A percentile compares a stretch with the other conserved stretches of the same genome.
These are phyloP conservation scores for Pantelozetes paolii DNA, from an alignment of 2,888 invertebrate species.

Conservation along the genomic window DNA sequence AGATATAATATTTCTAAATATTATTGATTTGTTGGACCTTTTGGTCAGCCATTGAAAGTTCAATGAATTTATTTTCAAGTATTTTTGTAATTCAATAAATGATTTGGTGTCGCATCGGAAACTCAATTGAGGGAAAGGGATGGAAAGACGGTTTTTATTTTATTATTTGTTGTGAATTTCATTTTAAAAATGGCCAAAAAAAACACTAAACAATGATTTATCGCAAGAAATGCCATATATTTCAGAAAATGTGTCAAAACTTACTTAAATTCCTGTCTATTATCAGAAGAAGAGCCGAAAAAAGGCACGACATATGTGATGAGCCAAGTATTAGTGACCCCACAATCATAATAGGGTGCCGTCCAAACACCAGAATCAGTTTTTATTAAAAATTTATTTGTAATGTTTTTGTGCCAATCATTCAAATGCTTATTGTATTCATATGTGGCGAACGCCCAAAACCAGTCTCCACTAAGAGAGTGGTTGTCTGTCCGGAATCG, in stretches of 20 bases:
- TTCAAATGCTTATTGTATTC: neutral
- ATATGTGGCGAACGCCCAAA: constrained; percentile 23
- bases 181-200: no score
- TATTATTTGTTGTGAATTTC: no score
- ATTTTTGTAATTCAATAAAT: no score
- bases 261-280: constrained; percentile 4
- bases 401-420: constrained; percentile 27
- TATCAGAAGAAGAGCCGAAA: constrained; percentile 22
- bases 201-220: no score
- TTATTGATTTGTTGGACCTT: no score
- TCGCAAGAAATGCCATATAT: no score
- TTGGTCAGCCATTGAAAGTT: no score
- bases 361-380: constrained; percentile 43
- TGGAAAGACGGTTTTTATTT: no score
- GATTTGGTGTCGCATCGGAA: no score
- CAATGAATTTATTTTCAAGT: no score
- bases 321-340: constrained; percentile 44
- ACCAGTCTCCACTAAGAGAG: constrained; percentile 34
- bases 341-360: constrained; percentile 45
- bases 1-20: no score
- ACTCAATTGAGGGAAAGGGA: no score
- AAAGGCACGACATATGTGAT: constrained; percentile 46
- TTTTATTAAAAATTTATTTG: constrained; percentile 4
- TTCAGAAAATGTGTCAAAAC: neutral
- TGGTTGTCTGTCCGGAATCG: neutral